phyloP scores from a whole-genome alignment of 2,797 vertebrate genomes.

The Merluccius polli region DNA sequence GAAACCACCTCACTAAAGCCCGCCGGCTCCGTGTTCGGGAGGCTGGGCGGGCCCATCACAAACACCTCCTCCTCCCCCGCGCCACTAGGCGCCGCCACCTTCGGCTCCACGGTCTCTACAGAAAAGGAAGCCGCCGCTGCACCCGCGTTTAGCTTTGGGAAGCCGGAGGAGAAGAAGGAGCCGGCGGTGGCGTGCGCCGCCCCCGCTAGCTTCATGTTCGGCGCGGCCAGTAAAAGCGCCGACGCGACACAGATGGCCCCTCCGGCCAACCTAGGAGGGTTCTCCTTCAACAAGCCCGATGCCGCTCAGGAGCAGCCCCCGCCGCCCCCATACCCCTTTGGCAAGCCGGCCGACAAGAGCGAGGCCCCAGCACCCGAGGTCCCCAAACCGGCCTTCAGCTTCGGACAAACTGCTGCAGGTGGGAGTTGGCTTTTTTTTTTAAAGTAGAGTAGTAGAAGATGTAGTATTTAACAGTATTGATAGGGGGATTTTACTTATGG shows the following conservation, averaged over 20 bases:
- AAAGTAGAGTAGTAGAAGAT: too few relatives aligned
- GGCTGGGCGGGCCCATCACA: constrained; percentile 33
- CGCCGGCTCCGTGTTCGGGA: constrained; percentile 58
- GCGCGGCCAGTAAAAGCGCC: constrained; percentile 71
- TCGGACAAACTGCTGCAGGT: constrained; percentile 80
- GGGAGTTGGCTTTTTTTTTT: constrained; percentile 16
- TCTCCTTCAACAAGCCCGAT: constrained; percentile 79
- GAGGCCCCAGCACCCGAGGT: constrained; percentile 59
- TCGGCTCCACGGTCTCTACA: constrained; percentile 44
- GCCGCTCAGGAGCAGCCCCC: constrained; percentile 71
- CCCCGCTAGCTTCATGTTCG: constrained; percentile 69
- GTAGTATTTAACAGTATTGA: not conserved
- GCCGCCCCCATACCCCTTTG: constrained; percentile 59
- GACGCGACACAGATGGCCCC: constrained; percentile 54
- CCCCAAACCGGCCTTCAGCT: constrained; percentile 71
- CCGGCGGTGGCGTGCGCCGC: not conserved
- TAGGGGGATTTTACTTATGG: not conserved
- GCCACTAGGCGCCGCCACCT: constrained; percentile 54
- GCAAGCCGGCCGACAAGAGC: constrained; percentile 67
- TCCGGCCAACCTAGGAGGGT: constrained; percentile 52
- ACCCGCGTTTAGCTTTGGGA: constrained; percentile 78
- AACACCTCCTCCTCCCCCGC: constrained; percentile 12
- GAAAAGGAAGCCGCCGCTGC: constrained; percentile 67
- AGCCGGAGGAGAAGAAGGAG: constrained; percentile 80
- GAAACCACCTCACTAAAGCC: constrained; percentile 32